Conservation (phyloP, 2,797 vertebrate species). For the Vespertilio murinus region DNA sequence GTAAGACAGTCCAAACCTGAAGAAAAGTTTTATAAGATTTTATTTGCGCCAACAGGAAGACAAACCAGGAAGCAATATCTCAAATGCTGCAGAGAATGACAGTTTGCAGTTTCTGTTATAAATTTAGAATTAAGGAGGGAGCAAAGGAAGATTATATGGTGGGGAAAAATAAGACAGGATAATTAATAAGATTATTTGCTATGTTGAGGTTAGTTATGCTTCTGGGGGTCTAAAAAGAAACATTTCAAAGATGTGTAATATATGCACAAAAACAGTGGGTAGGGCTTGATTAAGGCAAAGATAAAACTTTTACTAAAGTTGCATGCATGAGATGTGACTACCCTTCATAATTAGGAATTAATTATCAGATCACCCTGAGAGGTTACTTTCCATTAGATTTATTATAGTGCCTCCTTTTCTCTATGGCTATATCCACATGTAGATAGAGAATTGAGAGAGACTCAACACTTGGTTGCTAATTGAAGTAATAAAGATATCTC, state of each 20-base stretch:
- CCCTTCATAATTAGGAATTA: background rate
- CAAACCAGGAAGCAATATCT: background rate
- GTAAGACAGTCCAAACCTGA: background rate
- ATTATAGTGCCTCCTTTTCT: background rate
- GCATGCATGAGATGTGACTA: background rate
- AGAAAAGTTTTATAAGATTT: background rate
- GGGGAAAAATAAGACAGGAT: background rate
- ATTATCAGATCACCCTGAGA: background rate
- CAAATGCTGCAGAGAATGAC: background rate
- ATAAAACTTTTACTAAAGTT: background rate
- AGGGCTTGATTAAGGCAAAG: background rate
- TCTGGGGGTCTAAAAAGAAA: background rate
- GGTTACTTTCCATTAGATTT: background rate
- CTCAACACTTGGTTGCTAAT: background rate
- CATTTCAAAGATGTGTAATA: background rate
- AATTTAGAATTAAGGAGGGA: background rate
- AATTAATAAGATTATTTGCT: background rate
- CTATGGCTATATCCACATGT: background rate
- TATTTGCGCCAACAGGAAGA: background rate
- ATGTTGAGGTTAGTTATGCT: background rate
- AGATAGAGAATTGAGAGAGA: background rate
- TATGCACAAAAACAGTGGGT: background rate
- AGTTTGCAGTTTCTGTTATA: background rate
- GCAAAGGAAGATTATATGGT: background rate
- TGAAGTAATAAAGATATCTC: background rate